phyloP scores from a whole-genome alignment of 2,888 invertebrate genomes.

The Macaria liturata region DNA sequence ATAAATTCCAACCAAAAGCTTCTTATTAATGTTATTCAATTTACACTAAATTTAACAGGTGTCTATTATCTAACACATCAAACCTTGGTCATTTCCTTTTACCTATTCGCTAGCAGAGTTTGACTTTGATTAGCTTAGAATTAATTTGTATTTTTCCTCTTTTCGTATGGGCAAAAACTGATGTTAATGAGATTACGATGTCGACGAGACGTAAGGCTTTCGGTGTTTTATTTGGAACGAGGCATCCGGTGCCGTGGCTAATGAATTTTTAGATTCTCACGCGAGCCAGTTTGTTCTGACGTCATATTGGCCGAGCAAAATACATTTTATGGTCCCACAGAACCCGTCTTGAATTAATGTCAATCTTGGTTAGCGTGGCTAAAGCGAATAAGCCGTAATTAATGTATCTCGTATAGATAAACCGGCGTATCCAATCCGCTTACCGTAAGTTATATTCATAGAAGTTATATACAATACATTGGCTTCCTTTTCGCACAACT shows the following conservation, averaged over 20 bases:
- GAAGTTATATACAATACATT: slow-evolving; percentile 2
- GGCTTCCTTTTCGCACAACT: background rate
- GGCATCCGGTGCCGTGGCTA: slow-evolving; percentile 37
- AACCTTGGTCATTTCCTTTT: too few relatives aligned
- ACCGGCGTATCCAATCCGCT: slow-evolving; percentile 18
- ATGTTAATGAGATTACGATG: slow-evolving; percentile 32
- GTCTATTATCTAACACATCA: too few relatives aligned
- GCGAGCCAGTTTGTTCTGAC: slow-evolving; percentile 51
- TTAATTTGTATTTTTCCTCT: background rate
- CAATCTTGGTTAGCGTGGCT: slow-evolving; percentile 34
- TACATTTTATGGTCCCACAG: slow-evolving; percentile 39
- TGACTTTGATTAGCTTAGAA: too few relatives aligned
- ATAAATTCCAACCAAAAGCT: background rate
- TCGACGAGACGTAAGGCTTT: slow-evolving; percentile 23
- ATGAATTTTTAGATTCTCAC: slow-evolving; percentile 48
- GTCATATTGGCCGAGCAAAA: slow-evolving; percentile 47
- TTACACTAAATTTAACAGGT: too few relatives aligned
- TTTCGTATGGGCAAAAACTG: slow-evolving; percentile 20
- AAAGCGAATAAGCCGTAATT: slow-evolving; percentile 33
- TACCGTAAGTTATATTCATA: background rate
- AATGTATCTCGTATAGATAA: slow-evolving; percentile 19
- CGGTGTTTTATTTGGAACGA: slow-evolving; percentile 31
- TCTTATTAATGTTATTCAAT: too few relatives aligned
- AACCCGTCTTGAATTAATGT: slow-evolving; percentile 44
- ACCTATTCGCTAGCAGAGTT: too few relatives aligned